Evolutionary conservation across 2,797 vertebrate genomes (phyloP).

Genomic region (Protonibea diacanthus): DNA sequence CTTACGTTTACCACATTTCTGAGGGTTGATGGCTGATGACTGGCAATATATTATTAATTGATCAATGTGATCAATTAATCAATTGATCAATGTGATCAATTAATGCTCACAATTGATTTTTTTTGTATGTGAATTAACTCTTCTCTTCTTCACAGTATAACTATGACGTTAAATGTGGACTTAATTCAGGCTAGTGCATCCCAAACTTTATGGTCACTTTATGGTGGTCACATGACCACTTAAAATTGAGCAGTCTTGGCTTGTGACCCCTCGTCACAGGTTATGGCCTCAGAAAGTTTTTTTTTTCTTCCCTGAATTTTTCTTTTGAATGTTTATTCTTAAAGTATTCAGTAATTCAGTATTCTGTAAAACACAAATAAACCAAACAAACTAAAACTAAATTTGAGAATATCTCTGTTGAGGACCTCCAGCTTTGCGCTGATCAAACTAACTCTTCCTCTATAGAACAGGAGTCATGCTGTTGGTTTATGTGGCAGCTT

Average conservation of each 20-base stretch:
- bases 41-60: neutral
- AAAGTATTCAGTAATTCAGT: neutral
- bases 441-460: neutral
- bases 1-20: neutral
- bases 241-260: neutral
- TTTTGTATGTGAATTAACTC: too few species aligned
- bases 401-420: neutral
- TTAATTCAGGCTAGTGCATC: neutral
- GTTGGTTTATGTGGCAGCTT: neutral
- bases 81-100: neutral
- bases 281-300: neutral
- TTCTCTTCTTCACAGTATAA: conserved; percentile 1
- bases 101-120: neutral
- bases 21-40: neutral
- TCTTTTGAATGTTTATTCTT: neutral
- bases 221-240: too few species aligned
- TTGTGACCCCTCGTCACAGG: neutral
- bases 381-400: neutral
- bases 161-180: neutral
- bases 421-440: neutral
- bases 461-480: neutral
- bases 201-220: too few species aligned
- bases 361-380: neutral
- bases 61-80: conserved; percentile 12
- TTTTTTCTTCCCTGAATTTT: neutral